Evolutionary conservation across 1,140 invertebrate species (phyloP).

Genomic region (Tribolium castaneum): DNA sequence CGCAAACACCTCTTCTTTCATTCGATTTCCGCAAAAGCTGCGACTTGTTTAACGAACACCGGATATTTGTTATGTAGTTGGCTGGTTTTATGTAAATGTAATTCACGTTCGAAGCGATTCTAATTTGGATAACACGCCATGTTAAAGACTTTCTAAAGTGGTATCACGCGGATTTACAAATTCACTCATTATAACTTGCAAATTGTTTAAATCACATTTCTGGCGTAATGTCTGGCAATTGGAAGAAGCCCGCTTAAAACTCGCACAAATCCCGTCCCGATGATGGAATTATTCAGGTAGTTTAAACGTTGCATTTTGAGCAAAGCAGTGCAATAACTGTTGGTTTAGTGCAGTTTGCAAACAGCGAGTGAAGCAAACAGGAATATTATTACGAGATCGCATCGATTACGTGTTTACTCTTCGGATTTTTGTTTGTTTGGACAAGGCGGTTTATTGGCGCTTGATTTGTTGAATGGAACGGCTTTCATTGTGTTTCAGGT

Average conservation of each 20-base stretch:
- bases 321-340: background rate
- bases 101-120: constrained; percentile 6
- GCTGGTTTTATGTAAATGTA: background rate
- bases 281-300: constrained; percentile 3
- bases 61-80: constrained; percentile 28
- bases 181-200: constrained; percentile 6
- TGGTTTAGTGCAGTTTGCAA: background rate
- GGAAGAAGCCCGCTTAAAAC: background rate
- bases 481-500: constrained; percentile 18
- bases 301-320: background rate
- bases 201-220: constrained; percentile 15
- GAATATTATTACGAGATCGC: background rate
- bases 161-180: background rate
- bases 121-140: background rate
- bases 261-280: background rate
- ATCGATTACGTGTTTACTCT: no score
- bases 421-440: no score
- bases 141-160: background rate
- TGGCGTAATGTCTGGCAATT: background rate
- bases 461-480: background rate
- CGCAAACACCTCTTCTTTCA: background rate
- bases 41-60: background rate
- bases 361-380: background rate
- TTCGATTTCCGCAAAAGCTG: constrained; percentile 2
- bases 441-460: no score